Evolutionary conservation across 2,888 invertebrate species (phyloP).

Genomic region (Anoplius nigerrimus): DNA sequence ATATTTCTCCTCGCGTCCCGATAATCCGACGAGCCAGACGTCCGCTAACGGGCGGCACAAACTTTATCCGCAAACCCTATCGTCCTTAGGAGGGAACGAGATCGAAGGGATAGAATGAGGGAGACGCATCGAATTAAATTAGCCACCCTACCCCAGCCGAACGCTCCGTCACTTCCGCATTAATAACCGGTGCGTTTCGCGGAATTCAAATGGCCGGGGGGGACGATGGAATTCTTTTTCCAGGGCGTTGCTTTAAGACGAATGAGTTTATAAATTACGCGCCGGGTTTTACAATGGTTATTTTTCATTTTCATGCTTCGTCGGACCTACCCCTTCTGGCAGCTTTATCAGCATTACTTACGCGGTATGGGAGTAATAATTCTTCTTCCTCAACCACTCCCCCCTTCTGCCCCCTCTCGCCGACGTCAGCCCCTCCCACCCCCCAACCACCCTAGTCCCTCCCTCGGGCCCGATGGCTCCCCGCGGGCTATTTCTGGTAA

Average conservation of each 20-base stretch:
- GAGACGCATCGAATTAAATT: no score
- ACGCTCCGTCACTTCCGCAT: no score
- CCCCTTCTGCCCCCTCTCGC: not conserved
- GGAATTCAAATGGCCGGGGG: no score
- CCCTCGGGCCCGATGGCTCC: slow-evolving; percentile 6
- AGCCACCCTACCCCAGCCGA: no score
- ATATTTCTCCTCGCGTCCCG: no score
- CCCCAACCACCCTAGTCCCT: not conserved
- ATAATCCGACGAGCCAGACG: not conserved
- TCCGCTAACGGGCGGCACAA: not conserved
- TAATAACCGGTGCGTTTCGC: not conserved
- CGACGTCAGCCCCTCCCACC: no score
- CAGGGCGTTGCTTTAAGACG: not conserved
- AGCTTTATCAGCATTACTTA: slow-evolving; percentile 30
- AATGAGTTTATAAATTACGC: slow-evolving; percentile 6
- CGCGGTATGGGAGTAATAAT: slow-evolving; percentile 24
- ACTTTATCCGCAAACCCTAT: not conserved
- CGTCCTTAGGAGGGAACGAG: not conserved
- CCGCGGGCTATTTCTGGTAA: slow-evolving; percentile 21
- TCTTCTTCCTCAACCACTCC: slow-evolving; percentile 9
- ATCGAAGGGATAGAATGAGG: no score
- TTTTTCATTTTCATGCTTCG: slow-evolving; percentile 28
- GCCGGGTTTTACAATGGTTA: slow-evolving; percentile 10
- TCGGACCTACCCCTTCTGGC: slow-evolving; percentile 10
- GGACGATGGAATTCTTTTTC: no score